phyloP scores from a whole-genome alignment of 2,113 vertebrate genomes.

The Trichomycterus rosablanca region DNA sequence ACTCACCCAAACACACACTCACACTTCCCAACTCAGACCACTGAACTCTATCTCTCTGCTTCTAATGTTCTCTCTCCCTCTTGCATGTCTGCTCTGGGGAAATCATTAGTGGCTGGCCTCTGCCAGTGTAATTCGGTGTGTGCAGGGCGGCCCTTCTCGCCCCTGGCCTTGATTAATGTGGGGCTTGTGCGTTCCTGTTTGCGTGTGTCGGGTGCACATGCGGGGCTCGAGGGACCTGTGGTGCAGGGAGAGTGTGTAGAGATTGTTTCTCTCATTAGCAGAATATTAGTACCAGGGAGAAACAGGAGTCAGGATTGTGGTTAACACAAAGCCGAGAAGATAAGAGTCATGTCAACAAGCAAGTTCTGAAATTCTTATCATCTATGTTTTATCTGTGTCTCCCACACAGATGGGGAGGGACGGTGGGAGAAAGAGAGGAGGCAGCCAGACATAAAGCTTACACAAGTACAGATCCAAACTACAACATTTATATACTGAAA shows the following conservation, averaged over 20 bases:
- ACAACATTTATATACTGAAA: background rate
- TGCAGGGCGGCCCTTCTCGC: slow-evolving; percentile 38
- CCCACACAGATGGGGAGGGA: slow-evolving; percentile 1
- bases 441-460: background rate
- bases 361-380: slow-evolving; percentile 45
- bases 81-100: slow-evolving; percentile 48
- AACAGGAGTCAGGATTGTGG: slow-evolving; percentile 50
- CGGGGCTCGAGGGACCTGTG: slow-evolving; percentile 51
- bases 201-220: slow-evolving; percentile 29
- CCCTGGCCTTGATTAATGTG: slow-evolving; percentile 66
- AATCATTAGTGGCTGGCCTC: slow-evolving; percentile 43
- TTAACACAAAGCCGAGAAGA: slow-evolving; percentile 52
- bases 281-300: slow-evolving; percentile 60
- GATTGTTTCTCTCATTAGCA: slow-evolving; percentile 64
- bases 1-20: slow-evolving; percentile 27
- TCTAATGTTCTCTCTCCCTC: slow-evolving; percentile 38
- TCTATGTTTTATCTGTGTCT: slow-evolving; percentile 55
- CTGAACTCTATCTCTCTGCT: slow-evolving; percentile 36
- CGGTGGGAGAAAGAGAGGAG: background rate
- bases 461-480: slow-evolving; percentile 2
- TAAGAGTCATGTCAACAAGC: slow-evolving; percentile 50
- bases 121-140: slow-evolving; percentile 33
- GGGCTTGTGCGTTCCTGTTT: slow-evolving; percentile 49
- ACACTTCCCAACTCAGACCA: slow-evolving; percentile 13
- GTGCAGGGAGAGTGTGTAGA: slow-evolving; percentile 48